Conservation (phyloP, 2,888 invertebrate species). For the Anoplius nigerrimus region DNA sequence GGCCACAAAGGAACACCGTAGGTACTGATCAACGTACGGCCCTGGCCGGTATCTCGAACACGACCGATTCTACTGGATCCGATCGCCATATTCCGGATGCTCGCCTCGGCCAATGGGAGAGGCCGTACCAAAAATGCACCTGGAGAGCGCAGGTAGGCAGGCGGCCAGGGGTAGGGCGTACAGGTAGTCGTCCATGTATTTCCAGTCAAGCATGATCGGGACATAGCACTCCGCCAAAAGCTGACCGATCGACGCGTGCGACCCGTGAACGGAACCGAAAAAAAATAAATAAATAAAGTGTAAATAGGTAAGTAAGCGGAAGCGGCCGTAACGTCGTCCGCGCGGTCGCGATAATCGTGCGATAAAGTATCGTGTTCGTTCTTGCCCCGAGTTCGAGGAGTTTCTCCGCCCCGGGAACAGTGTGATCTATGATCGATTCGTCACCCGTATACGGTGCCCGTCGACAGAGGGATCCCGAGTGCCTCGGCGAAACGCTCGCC, state of each 20-base stretch:
- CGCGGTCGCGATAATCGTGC: background rate
- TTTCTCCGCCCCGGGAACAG: slow-evolving; percentile 4
- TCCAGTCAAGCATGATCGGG: slow-evolving; percentile 72
- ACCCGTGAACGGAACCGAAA: slow-evolving; percentile 50
- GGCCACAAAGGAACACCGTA: no score
- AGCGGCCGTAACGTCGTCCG: slow-evolving; percentile 7
- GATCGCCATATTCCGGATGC: slow-evolving; percentile 40
- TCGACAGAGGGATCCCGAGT: slow-evolving; percentile 28
- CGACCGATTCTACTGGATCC: slow-evolving; percentile 53
- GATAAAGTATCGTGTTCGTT: slow-evolving; percentile 15
- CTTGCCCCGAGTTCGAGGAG: no score
- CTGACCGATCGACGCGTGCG: slow-evolving; percentile 27
- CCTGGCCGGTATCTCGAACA: slow-evolving; percentile 26
- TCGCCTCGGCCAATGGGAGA: slow-evolving; percentile 48
- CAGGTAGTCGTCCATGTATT: slow-evolving; percentile 67
- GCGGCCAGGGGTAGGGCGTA: slow-evolving; percentile 36
- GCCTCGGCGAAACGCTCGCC: slow-evolving; percentile 38
- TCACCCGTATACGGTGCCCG: background rate
- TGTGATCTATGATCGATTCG: slow-evolving; percentile 18
- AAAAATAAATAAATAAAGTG: no score
- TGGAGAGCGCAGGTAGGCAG: slow-evolving; percentile 53
- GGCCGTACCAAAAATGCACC: slow-evolving; percentile 52
- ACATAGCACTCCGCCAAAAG: slow-evolving; percentile 56
- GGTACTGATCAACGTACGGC: background rate
- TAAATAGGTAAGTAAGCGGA: slow-evolving; percentile 66